Base-by-base conservation (phyloP, 2,113 vertebrate species). In the Callorhinus ursinus region DNA sequence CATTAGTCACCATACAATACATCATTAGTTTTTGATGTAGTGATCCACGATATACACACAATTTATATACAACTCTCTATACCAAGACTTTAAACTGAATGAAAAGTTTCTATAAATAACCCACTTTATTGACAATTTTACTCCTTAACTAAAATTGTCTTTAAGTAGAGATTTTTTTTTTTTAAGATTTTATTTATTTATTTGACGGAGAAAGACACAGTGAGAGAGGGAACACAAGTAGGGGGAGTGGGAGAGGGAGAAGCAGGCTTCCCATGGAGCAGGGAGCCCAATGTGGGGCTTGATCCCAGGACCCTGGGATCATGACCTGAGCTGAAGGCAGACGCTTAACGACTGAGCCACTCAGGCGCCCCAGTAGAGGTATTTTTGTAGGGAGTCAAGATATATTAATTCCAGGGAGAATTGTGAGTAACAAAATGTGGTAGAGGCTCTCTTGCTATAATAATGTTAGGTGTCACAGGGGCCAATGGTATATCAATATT, bases 91-190 rank as follows among this genome's bases (percentile, higher is more conserved):
- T 67, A 92, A 53, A 39, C 51, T 95, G 33, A 39, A 93, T 59
- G 18, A 59, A 79, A 76, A 57, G 15, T 90, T 92, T 89, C 49
- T 5, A 31, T 76, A 95, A 89, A 76, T 94, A 88, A 71, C 16
- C 65, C 53, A 79, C 22, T 65, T 83, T 95, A 18, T 39, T 97
- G 63, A 88, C 15, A 91, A 69, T 57, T 97, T 95, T 94, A 65
- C 13, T 83, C 14, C 16, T 49, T 96, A 95, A 53, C 3, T 93
- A 46, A 94, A 87, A 49, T 89, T 69, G 42, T 97, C 19, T 85
- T 92, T 71, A 90, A 69, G 26, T 51, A 71, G 26, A 90, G n/a
- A 94, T 97, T 72, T 33, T 67, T 95, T 90, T 86, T 42, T 46
- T 42, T 46, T 46, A 46, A 46, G 46, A 46, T 46, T 46, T 46